Evolutionary conservation across 2,888 invertebrate genomes (phyloP).

Genomic region (Galerucella pusilla): DNA sequence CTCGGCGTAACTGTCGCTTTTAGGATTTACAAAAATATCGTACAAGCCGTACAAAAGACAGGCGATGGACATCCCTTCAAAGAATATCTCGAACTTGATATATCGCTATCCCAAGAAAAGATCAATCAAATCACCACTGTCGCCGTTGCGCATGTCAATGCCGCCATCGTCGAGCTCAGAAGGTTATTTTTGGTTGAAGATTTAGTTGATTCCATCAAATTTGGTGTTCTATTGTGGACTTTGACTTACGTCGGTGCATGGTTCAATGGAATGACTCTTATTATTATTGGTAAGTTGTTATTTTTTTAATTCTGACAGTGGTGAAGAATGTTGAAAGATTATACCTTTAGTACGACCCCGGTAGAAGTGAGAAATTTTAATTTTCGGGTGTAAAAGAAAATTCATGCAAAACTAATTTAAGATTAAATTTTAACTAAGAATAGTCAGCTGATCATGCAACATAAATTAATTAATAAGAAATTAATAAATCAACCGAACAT

Average conservation of each 20-base stretch:
- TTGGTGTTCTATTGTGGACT: conserved; percentile 94
- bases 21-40: conserved; percentile 95
- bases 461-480: no score
- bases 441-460: no score
- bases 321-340: no score
- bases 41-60: conserved; percentile 96
- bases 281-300: conserved; percentile 84
- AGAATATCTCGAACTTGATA: conserved; percentile 87
- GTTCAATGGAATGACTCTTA: conserved; percentile 99
- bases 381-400: no score
- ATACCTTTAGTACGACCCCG: no score
- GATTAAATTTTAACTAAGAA: no score
- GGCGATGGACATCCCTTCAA: conserved; percentile 98
- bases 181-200: conserved; percentile 96
- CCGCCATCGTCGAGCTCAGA: conserved; percentile 83
- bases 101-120: conserved; percentile 90
- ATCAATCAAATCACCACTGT: conserved; percentile 67
- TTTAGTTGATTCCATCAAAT: conserved; percentile 95
- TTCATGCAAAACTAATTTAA: no score
- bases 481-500: no score
- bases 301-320: not conserved
- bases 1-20: conserved; percentile 91
- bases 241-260: conserved; percentile 97
- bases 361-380: no score
- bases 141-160: conserved; percentile 91